These are phyloP conservation scores for Dicerorhinus sumatrensis DNA, from an alignment of 2,113 vertebrate species.

Conservation along the genomic window DNA sequence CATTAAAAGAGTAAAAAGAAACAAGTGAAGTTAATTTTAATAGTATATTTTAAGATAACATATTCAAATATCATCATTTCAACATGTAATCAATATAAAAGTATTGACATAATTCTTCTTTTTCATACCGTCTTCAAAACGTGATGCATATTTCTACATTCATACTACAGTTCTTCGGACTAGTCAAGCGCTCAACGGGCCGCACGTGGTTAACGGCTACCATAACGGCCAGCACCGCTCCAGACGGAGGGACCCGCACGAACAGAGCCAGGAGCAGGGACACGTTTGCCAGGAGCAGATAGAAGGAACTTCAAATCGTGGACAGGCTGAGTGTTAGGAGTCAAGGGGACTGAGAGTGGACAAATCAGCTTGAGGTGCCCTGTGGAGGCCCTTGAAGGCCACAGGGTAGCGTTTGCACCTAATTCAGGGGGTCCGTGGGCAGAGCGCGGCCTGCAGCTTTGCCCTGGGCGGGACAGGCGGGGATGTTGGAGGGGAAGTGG, in stretches of 20 bases:
- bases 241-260: neutral
- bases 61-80: too few relatives aligned
- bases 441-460: too few relatives aligned
- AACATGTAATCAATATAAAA: neutral
- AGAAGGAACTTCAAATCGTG: neutral
- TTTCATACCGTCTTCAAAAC: neutral
- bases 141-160: neutral
- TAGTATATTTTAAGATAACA: too few relatives aligned
- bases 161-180: neutral
- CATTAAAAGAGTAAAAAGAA: neutral
- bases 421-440: too few relatives aligned
- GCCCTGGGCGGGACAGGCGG: too few relatives aligned
- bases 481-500: too few relatives aligned
- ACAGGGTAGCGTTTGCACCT: neutral
- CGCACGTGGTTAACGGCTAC: neutral
- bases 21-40: neutral
- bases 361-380: neutral
- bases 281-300: neutral
- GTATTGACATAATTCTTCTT: neutral
- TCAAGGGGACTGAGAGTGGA: neutral
- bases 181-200: neutral
- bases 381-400: neutral
- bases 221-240: neutral
- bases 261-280: neutral
- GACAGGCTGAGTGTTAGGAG: neutral